phyloP scores from a whole-genome alignment of 1,140 invertebrate species.

The Aphidius ervi region DNA sequence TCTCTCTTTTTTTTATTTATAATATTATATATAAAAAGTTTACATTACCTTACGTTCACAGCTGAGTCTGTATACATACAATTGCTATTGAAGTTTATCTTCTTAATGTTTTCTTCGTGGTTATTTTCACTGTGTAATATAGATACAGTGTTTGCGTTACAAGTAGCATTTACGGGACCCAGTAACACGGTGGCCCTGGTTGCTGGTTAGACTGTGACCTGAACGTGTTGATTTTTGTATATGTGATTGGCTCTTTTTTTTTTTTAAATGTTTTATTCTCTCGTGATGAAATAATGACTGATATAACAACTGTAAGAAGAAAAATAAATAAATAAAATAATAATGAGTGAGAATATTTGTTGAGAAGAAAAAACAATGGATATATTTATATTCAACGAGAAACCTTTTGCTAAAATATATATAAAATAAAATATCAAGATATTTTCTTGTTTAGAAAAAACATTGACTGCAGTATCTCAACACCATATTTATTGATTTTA shows the following conservation, averaged over 20 bases:
- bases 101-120: constrained; percentile 7
- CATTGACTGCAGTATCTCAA: neutral
- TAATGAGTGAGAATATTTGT: too few relatives aligned
- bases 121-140: constrained; percentile 1
- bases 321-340: too few relatives aligned
- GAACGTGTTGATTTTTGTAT: too few relatives aligned
- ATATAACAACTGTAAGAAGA: too few relatives aligned
- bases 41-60: neutral
- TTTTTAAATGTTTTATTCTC: too few relatives aligned
- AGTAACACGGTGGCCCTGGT: constrained; percentile 2
- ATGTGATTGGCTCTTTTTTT: too few relatives aligned
- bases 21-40: neutral
- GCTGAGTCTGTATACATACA: neutral
- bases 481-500: too few relatives aligned
- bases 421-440: too few relatives aligned
- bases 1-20: neutral
- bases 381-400: constrained; percentile 6
- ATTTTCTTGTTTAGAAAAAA: neutral
- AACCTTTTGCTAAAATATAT: neutral
- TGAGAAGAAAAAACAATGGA: neutral
- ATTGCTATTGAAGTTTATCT: constrained; percentile 13
- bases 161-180: constrained; percentile 12
- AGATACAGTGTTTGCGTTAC: constrained; percentile 9
- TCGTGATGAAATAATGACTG: too few relatives aligned
- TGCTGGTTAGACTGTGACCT: neutral